These are phyloP conservation scores for Lophius piscatorius DNA, from an alignment of 2,113 vertebrate genomes.

Conservation along the genomic window DNA sequence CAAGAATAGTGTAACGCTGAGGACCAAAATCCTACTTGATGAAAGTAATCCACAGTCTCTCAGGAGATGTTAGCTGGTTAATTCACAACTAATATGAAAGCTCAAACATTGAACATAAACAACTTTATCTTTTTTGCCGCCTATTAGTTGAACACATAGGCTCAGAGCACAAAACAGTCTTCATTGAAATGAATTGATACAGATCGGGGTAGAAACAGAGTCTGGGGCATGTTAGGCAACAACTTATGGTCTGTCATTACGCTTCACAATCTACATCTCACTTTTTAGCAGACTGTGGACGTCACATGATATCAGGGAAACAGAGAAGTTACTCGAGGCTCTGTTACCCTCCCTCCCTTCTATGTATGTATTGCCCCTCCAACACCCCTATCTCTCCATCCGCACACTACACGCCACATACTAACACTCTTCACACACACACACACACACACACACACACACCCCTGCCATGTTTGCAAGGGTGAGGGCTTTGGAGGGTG, in stretches of 20 bases:
- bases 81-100: too few relatives aligned
- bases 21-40: too few relatives aligned
- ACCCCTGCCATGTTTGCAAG: constrained; percentile 63
- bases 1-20: too few relatives aligned
- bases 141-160: too few relatives aligned
- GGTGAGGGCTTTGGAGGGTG: constrained; percentile 79
- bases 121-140: too few relatives aligned
- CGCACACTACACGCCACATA: neutral
- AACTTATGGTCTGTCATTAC: constrained; percentile 65
- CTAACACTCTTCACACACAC: neutral
- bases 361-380: constrained; percentile 17
- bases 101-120: too few relatives aligned
- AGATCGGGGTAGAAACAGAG: constrained; percentile 14
- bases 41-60: too few relatives aligned
- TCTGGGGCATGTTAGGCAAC: constrained; percentile 56
- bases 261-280: constrained; percentile 55
- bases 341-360: constrained; percentile 12
- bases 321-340: constrained; percentile 68
- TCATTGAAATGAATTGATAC: constrained; percentile 7
- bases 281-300: constrained; percentile 71
- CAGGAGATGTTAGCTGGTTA: too few relatives aligned
- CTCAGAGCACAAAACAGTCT: too few relatives aligned
- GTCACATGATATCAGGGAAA: constrained; percentile 74
- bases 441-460: constrained; percentile 5
- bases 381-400: neutral